Conservation (phyloP, 2,888 invertebrate genomes). For the Melieria omissa region DNA sequence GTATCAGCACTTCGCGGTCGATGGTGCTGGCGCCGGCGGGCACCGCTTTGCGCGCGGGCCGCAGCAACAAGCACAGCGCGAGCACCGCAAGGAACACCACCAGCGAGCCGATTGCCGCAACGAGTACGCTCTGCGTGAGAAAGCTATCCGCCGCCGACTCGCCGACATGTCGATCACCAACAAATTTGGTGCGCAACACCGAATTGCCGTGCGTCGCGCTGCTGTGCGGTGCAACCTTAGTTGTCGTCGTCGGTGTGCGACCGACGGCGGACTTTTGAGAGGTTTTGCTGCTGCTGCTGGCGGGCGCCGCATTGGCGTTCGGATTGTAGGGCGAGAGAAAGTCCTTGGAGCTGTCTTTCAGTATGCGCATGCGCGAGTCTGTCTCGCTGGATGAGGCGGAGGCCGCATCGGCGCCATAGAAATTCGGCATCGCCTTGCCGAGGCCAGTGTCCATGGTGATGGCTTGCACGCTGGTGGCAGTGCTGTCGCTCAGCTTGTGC, state of each 20-base stretch:
- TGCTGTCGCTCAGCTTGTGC: constrained; percentile 52
- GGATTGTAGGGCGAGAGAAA: constrained; percentile 55
- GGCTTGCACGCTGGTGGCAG: constrained; percentile 51
- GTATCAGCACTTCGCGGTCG: constrained; percentile 52
- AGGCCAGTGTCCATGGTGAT: constrained; percentile 50
- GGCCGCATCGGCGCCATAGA: constrained; percentile 43
- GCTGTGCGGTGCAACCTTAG: not conserved
- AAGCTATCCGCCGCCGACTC: not conserved
- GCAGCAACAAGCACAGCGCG: constrained; percentile 45
- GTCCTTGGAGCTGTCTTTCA: constrained; percentile 57
- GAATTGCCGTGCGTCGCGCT: constrained; percentile 29
- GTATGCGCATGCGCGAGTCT: constrained; percentile 54
- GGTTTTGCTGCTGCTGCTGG: constrained; percentile 17
- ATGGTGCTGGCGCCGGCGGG: constrained; percentile 35
- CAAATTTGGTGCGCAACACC: constrained; percentile 50
- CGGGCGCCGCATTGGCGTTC: constrained; percentile 43
- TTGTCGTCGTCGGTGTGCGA: constrained; percentile 12
- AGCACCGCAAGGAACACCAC: constrained; percentile 50
- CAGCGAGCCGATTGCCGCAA: constrained; percentile 47
- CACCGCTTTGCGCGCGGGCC: constrained; percentile 48
- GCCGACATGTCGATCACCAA: constrained; percentile 26
- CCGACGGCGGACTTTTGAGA: too few relatives aligned
- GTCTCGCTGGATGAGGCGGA: constrained; percentile 48
- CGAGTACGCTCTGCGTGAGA: constrained; percentile 46
- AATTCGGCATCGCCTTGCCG: constrained; percentile 47